Evolutionary conservation across 2,113 vertebrate species (phyloP).

Genomic region (Cheilinus undulatus): DNA sequence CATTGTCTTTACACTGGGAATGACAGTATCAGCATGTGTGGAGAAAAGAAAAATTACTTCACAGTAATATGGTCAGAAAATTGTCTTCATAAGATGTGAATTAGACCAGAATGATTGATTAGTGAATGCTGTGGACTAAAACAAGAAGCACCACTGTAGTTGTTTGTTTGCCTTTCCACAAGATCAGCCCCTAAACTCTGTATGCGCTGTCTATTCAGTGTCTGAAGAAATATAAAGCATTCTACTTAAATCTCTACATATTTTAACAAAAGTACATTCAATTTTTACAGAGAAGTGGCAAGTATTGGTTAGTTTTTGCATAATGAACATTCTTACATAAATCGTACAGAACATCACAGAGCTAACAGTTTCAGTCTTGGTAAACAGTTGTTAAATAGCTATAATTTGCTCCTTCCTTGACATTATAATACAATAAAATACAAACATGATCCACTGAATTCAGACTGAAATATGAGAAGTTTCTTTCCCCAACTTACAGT

Average conservation of each 20-base stretch:
- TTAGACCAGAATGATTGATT: neutral
- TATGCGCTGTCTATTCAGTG: conserved; percentile 14
- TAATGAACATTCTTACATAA: conserved; percentile 36
- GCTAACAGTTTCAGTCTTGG: conserved; percentile 46
- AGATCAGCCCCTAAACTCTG: conserved; percentile 26
- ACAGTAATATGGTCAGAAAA: conserved; percentile 44
- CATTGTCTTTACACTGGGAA: conserved; percentile 16
- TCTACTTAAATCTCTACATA: conserved; percentile 38
- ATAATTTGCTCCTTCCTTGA: conserved; percentile 39
- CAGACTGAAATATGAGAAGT: conserved; percentile 7
- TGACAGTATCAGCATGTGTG: conserved; percentile 9
- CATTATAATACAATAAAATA: conserved; percentile 16
- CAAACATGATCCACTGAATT: conserved; percentile 48
- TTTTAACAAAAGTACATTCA: conserved; percentile 69
- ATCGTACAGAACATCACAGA: conserved; percentile 26
- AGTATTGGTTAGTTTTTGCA: conserved; percentile 51
- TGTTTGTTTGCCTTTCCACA: conserved; percentile 1
- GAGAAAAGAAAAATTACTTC: conserved; percentile 20
- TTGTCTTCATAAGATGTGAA: neutral
- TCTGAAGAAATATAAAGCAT: conserved; percentile 51
- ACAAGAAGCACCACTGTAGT: conserved; percentile 15
- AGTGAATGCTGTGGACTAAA: neutral
- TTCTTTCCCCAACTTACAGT: conserved; percentile 13
- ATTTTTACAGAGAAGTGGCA: conserved; percentile 36
- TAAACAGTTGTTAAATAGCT: conserved; percentile 42